phyloP scores from a whole-genome alignment of 2,113 vertebrate genomes.

The Brevimyrus niger region DNA sequence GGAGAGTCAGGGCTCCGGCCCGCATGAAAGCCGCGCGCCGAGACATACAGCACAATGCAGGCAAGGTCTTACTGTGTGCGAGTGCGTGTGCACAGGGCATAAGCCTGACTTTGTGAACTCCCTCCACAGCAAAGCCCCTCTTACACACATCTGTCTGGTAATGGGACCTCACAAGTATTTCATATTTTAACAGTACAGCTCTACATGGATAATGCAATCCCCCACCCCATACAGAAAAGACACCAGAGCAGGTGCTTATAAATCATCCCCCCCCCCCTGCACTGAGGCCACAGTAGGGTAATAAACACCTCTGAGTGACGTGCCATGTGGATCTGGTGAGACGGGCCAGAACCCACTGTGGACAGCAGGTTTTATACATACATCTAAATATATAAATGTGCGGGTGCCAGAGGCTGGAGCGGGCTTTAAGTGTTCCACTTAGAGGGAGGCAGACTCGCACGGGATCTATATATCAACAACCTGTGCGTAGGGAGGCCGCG shows the following conservation, averaged over 20 bases:
- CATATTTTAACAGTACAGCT: background rate
- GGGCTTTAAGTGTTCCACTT: background rate
- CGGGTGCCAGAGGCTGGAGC: background rate
- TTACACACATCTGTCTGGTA: background rate
- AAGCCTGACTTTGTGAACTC: background rate
- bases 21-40: too few species aligned
- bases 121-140: background rate
- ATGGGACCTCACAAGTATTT: background rate
- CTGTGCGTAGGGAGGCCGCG: too few species aligned
- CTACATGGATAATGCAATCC: background rate
- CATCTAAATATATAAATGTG: background rate
- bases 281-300: constrained; percentile 40
- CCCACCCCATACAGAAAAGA: background rate
- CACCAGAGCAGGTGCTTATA: constrained; percentile 28
- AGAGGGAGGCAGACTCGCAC: background rate
- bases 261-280: constrained; percentile 39
- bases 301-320: constrained; percentile 35
- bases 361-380: background rate
- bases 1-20: background rate
- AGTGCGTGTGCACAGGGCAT: background rate
- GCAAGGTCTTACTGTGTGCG: background rate
- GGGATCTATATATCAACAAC: constrained; percentile 6
- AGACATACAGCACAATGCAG: background rate
- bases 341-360: background rate
- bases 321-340: constrained; percentile 20